These are phyloP conservation scores for Mongoloraphidia duomilia DNA, from an alignment of 2,888 invertebrate species.

Conservation along the genomic window DNA sequence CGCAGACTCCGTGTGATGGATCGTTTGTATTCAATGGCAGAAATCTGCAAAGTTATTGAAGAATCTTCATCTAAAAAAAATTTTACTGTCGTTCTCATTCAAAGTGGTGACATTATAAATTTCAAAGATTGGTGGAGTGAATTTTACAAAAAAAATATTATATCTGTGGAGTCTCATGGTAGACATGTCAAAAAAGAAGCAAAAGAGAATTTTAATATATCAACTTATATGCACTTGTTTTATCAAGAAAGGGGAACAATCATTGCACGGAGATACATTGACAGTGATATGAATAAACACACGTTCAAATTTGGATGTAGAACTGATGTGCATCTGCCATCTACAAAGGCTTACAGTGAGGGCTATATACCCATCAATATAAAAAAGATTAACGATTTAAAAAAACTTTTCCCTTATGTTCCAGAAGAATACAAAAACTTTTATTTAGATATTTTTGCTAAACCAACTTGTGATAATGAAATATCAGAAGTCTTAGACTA, in stretches of 20 bases:
- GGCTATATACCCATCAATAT: conserved; percentile 5
- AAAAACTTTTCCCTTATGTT: conserved; percentile 6
- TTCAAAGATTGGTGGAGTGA: conserved; percentile 11
- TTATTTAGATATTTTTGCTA: too few species aligned
- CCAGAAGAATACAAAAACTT: background rate
- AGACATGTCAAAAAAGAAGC: conserved; percentile 2
- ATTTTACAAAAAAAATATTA: conserved; percentile 11
- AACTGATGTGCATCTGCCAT: background rate
- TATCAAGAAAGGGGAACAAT: conserved; percentile 1
- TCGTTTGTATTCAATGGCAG: too few species aligned
- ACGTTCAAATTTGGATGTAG: too few species aligned
- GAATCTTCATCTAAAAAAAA: too few species aligned
- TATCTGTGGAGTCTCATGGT: conserved; percentile 5
- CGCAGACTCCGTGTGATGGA: too few species aligned
- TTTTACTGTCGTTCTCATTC: conserved; percentile 9
- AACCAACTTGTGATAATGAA: too few species aligned
- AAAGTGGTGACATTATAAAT: conserved; percentile 8
- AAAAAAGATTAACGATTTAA: conserved; percentile 5
- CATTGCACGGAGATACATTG: conserved; percentile 3
- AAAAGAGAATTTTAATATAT: conserved; percentile 7
- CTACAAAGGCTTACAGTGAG: background rate
- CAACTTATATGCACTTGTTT: conserved; percentile 7
- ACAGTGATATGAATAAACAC: conserved; percentile 2
- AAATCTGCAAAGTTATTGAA: too few species aligned
- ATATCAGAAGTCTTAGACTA: too few species aligned